Evolutionary conservation across 2,797 vertebrate genomes (phyloP).

Genomic region (Sebastolobus altivelis): DNA sequence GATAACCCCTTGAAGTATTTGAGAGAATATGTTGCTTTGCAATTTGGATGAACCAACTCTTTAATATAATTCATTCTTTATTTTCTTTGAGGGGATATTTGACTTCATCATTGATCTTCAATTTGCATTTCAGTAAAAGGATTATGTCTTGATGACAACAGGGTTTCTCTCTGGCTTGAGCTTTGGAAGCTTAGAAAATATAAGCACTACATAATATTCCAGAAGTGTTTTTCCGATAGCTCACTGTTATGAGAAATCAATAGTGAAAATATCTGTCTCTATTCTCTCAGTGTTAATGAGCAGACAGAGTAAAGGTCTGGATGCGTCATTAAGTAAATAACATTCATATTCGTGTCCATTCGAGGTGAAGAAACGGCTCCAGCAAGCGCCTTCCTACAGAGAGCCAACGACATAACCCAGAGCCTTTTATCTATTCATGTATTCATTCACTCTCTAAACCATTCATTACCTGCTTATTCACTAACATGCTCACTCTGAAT

Average conservation of each 20-base stretch:
- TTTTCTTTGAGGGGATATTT: not conserved
- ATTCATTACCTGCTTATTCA: slow-evolving; percentile 58
- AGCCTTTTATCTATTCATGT: slow-evolving; percentile 60
- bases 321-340: slow-evolving; percentile 14
- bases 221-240: not conserved
- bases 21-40: not conserved
- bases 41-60: not conserved
- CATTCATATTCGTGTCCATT: slow-evolving; percentile 28
- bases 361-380: not conserved
- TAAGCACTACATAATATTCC: not conserved
- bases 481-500: slow-evolving; percentile 31
- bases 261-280: slow-evolving; percentile 9
- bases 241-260: not conserved
- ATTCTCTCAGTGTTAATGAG: slow-evolving; percentile 1
- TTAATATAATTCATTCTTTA: not conserved
- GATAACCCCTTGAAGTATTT: not conserved
- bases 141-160: not conserved
- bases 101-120: not conserved
- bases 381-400: not conserved
- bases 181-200: not conserved
- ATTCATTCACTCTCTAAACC: slow-evolving; percentile 54
- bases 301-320: slow-evolving; percentile 11
- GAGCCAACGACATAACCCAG: slow-evolving; percentile 1
- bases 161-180: not conserved
- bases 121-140: not conserved